These are phyloP conservation scores for Holocentrus rufus DNA, from an alignment of 2,797 vertebrate species.

Conservation along the genomic window DNA sequence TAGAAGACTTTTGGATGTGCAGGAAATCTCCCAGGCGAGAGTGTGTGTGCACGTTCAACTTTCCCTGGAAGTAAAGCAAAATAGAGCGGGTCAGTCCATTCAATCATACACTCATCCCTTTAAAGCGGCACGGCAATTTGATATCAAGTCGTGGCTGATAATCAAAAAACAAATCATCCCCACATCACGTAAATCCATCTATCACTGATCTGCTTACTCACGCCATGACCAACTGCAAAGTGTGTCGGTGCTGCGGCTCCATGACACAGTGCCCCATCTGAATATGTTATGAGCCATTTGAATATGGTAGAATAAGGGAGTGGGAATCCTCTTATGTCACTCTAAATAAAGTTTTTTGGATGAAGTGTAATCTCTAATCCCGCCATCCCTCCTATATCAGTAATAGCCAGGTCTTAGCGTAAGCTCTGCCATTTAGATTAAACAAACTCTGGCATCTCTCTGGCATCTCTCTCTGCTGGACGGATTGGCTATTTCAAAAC, in stretches of 20 bases:
- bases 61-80: slow-evolving; percentile 1
- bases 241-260: slow-evolving; percentile 8
- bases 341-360: slow-evolving; percentile 83
- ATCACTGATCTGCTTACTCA: slow-evolving; percentile 67
- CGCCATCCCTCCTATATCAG: slow-evolving; percentile 69
- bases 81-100: slow-evolving; percentile 25
- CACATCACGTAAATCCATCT: slow-evolving; percentile 49
- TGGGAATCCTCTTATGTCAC: slow-evolving; percentile 78
- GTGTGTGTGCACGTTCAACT: not conserved
- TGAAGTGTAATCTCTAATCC: slow-evolving; percentile 82
- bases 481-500: slow-evolving; percentile 62
- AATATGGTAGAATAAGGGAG: slow-evolving; percentile 60
- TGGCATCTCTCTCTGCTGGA: slow-evolving; percentile 57
- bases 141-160: slow-evolving; percentile 49
- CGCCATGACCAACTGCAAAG: slow-evolving; percentile 27
- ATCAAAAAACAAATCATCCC: slow-evolving; percentile 44
- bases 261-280: slow-evolving; percentile 33
- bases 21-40: too few relatives aligned
- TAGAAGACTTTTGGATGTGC: not conserved
- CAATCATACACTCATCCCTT: slow-evolving; percentile 37
- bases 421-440: slow-evolving; percentile 80
- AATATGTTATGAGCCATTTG: slow-evolving; percentile 55
- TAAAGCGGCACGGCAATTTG: slow-evolving; percentile 28
- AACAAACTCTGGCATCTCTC: slow-evolving; percentile 74
- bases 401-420: slow-evolving; percentile 77